Conservation (phyloP, 2,888 invertebrate species). For the Parnassius orleans region DNA sequence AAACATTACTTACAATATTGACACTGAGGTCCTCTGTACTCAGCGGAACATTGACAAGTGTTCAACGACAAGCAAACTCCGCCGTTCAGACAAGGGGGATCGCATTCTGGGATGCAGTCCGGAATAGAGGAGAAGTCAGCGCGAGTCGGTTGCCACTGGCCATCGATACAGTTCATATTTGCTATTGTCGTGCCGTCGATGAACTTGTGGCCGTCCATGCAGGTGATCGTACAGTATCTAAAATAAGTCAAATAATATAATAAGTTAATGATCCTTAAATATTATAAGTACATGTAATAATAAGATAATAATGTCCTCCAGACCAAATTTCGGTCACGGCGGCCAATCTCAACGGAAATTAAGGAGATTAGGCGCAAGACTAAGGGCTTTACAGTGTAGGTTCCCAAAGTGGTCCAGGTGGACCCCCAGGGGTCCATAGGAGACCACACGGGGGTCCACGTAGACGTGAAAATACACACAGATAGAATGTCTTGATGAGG, state of each 20-base stretch:
- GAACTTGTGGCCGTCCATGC: constrained; percentile 84
- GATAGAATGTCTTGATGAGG: too few relatives aligned
- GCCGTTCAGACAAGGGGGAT: constrained; percentile 88
- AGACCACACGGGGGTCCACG: too few relatives aligned
- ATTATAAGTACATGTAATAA: too few relatives aligned
- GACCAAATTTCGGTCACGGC: too few relatives aligned
- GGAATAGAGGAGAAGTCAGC: constrained; percentile 83
- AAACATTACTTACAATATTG: constrained; percentile 78
- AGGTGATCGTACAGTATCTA: constrained; percentile 85
- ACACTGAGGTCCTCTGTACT: constrained; percentile 86
- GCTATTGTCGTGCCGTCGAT: constrained; percentile 86
- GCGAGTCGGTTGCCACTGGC: constrained; percentile 86
- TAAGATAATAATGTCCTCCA: too few relatives aligned
- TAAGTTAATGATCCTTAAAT: too few relatives aligned
- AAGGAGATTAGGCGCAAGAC: too few relatives aligned
- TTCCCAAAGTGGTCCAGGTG: too few relatives aligned
- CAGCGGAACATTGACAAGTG: constrained; percentile 88
- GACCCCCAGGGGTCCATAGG: too few relatives aligned
- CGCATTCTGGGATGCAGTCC: constrained; percentile 84
- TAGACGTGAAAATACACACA: too few relatives aligned
- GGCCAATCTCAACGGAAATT: too few relatives aligned
- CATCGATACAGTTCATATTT: constrained; percentile 85
- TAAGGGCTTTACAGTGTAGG: too few relatives aligned
- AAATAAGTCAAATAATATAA: not conserved
- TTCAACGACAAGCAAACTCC: constrained; percentile 90